Conservation (phyloP, 1,140 invertebrate genomes). For the Heliconius eleuchia region DNA sequence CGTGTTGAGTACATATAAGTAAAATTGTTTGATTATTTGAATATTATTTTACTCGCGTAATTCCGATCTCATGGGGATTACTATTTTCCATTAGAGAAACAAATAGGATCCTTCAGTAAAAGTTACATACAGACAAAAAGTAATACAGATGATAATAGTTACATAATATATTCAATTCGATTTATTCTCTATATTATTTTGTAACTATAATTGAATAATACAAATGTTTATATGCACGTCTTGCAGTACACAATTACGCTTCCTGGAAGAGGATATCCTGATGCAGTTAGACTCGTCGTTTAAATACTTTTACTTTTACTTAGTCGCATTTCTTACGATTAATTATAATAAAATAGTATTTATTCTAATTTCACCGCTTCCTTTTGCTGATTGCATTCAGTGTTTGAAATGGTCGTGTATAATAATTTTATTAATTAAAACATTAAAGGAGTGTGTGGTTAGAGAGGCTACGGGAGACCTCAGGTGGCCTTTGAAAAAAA, state of each 20-base stretch:
- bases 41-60: too few relatives aligned
- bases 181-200: background rate
- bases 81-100: too few relatives aligned
- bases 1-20: too few relatives aligned
- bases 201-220: background rate
- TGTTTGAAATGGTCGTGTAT: background rate
- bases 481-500: too few relatives aligned
- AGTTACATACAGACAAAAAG: too few relatives aligned
- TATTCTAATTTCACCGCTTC: background rate
- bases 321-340: background rate
- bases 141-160: too few relatives aligned
- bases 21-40: too few relatives aligned
- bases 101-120: too few relatives aligned
- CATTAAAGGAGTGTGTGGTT: too few relatives aligned
- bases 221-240: background rate
- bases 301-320: slow-evolving; percentile 9
- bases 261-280: slow-evolving; percentile 9
- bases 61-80: too few relatives aligned
- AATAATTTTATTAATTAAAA: too few relatives aligned
- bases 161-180: background rate
- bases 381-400: background rate
- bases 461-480: too few relatives aligned
- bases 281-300: background rate
- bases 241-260: background rate
- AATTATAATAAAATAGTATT: background rate